phyloP scores from a whole-genome alignment of 2,113 vertebrate genomes.

The Tichodroma muraria region DNA sequence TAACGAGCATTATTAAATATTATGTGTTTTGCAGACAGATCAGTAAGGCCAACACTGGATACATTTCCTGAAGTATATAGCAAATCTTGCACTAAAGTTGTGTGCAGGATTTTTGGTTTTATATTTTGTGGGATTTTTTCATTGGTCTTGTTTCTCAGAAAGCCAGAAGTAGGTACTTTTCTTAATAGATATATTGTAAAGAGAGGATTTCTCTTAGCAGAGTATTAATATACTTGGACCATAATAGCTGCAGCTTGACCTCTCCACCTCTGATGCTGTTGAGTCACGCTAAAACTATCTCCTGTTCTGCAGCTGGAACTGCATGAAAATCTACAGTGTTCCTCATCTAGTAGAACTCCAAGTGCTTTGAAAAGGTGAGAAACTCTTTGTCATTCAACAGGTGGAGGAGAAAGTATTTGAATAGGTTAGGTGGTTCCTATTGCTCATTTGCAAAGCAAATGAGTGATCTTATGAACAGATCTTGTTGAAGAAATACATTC shows the following conservation, averaged over 20 bases:
- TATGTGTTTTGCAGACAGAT: background rate
- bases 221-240: background rate
- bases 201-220: background rate
- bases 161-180: background rate
- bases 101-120: background rate
- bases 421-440: background rate
- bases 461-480: background rate
- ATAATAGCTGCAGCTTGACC: background rate
- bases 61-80: background rate
- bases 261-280: background rate
- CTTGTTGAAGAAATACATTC: background rate
- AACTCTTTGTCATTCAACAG: background rate
- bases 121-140: background rate
- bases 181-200: background rate
- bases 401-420: background rate
- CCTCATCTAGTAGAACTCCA: background rate
- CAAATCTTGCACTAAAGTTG: background rate
- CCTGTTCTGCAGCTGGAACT: background rate
- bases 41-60: background rate
- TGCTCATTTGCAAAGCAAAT: background rate
- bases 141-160: background rate
- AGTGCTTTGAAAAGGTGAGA: background rate
- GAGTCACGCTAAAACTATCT: background rate
- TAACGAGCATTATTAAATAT: background rate
- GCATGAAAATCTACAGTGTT: background rate